These are phyloP conservation scores for Sericinus montela DNA, from an alignment of 2,888 invertebrate species.

Conservation along the genomic window DNA sequence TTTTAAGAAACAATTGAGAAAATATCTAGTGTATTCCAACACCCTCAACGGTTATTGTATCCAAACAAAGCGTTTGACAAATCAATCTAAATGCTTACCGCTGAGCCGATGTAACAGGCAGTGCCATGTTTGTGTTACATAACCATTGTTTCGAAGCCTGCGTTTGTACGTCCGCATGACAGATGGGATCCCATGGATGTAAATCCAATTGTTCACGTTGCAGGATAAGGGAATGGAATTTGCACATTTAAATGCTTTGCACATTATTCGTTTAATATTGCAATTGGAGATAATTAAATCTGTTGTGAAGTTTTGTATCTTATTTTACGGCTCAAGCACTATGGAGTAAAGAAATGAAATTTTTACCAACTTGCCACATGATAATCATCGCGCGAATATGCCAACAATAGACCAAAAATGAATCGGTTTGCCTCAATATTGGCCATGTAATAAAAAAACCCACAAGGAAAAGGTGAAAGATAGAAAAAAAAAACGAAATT, in stretches of 20 bases:
- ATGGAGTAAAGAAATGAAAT: too few species aligned
- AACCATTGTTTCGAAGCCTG: constrained; percentile 44
- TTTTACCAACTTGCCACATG: too few species aligned
- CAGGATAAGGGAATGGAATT: constrained; percentile 16
- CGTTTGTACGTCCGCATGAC: constrained; percentile 56
- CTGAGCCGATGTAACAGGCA: constrained; percentile 39
- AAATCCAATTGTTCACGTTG: constrained; percentile 44
- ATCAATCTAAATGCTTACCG: constrained; percentile 48
- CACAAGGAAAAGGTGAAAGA: too few species aligned
- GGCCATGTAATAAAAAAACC: too few species aligned
- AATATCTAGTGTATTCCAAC: background rate
- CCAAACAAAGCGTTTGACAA: constrained; percentile 48
- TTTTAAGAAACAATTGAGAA: background rate
- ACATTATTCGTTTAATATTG: background rate
- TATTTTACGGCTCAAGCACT: too few species aligned
- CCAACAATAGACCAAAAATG: too few species aligned
- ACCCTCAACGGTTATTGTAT: background rate
- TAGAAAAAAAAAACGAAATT: too few species aligned
- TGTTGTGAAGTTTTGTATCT: background rate
- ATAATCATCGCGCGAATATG: too few species aligned
- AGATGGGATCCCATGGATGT: constrained; percentile 41
- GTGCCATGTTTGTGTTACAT: constrained; percentile 36
- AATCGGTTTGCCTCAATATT: too few species aligned
- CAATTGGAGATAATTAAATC: constrained; percentile 4
- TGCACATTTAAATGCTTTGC: constrained; percentile 15